Conservation (phyloP, 2,888 invertebrate species). For the Scaptomyza flava region DNA sequence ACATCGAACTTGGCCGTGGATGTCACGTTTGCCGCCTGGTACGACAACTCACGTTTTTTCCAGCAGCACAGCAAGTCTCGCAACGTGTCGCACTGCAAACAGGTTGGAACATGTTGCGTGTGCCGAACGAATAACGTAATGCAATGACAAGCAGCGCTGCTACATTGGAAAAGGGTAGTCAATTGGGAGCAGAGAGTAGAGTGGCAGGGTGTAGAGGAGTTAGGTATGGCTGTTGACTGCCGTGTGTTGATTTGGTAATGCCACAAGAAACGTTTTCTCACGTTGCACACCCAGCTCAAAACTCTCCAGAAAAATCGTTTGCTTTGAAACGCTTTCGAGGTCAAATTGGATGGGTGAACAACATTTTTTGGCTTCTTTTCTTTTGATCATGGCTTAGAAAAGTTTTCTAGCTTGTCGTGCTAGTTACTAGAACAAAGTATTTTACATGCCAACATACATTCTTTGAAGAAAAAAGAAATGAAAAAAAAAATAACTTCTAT, state of each 20-base stretch:
- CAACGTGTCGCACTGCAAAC: constrained; percentile 57
- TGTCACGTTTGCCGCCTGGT: constrained; percentile 63
- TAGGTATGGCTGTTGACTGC: constrained; percentile 25
- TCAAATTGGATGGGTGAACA: constrained; percentile 40
- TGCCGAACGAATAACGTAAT: constrained; percentile 25
- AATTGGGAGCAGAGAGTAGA: not conserved
- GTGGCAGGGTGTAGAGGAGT: not conserved
- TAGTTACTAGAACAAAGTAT: constrained; percentile 8
- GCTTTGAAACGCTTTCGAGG: constrained; percentile 33
- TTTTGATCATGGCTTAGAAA: constrained; percentile 20
- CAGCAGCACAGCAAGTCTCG: constrained; percentile 45
- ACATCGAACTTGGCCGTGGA: constrained; percentile 57
- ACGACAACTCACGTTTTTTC: constrained; percentile 66
- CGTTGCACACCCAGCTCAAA: constrained; percentile 54
- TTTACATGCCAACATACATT: not conserved
- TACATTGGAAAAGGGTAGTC: constrained; percentile 1
- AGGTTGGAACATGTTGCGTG: constrained; percentile 57
- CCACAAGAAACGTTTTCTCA: constrained; percentile 53
- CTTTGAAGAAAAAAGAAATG: not conserved
- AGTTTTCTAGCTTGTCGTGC: constrained; percentile 28
- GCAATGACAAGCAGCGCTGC: constrained; percentile 19
- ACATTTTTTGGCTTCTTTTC: constrained; percentile 5
- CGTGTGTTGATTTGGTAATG: constrained; percentile 51
- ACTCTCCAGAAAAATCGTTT: not conserved
- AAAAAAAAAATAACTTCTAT: not conserved